A percentile compares a stretch with the other conserved stretches of the same genome.
Evolutionary conservation across 2,888 invertebrate species (phyloP).

Genomic region (Mesoligia furuncula): DNA sequence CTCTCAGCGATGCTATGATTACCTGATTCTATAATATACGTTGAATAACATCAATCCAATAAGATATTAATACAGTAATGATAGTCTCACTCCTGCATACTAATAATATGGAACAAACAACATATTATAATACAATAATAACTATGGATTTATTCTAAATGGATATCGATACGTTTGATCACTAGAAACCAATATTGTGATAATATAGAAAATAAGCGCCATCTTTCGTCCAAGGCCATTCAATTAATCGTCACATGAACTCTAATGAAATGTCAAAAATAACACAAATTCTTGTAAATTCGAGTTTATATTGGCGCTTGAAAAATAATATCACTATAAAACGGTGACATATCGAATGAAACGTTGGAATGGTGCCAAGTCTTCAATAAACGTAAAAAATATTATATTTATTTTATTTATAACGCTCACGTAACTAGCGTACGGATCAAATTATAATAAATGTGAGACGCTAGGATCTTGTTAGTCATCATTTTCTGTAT

Average conservation of each 20-base stretch:
- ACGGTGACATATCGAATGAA: slow-evolving; percentile 57
- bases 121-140: slow-evolving; percentile 8
- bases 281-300: slow-evolving; percentile 40
- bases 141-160: slow-evolving; percentile 40
- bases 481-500: slow-evolving; percentile 16
- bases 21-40: background rate
- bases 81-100: slow-evolving; percentile 2
- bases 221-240: slow-evolving; percentile 17
- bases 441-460: slow-evolving; percentile 40
- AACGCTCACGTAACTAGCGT: slow-evolving; percentile 26
- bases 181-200: slow-evolving; percentile 18
- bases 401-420: slow-evolving; percentile 42
- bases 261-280: slow-evolving; percentile 43
- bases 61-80: slow-evolving; percentile 13
- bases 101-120: slow-evolving; percentile 15
- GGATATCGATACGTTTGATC: slow-evolving; percentile 14
- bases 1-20: background rate
- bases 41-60: background rate
- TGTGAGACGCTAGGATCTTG: slow-evolving; percentile 17
- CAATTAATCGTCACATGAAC: background rate
- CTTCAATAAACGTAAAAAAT: slow-evolving; percentile 42
- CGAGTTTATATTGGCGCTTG: slow-evolving; percentile 32
- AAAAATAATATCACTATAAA: slow-evolving; percentile 46
- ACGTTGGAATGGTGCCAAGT: slow-evolving; percentile 61
- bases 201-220: slow-evolving; percentile 2